These are phyloP conservation scores for Colistium nudipinnis DNA, from an alignment of 2,113 vertebrate genomes.

Conservation along the genomic window DNA sequence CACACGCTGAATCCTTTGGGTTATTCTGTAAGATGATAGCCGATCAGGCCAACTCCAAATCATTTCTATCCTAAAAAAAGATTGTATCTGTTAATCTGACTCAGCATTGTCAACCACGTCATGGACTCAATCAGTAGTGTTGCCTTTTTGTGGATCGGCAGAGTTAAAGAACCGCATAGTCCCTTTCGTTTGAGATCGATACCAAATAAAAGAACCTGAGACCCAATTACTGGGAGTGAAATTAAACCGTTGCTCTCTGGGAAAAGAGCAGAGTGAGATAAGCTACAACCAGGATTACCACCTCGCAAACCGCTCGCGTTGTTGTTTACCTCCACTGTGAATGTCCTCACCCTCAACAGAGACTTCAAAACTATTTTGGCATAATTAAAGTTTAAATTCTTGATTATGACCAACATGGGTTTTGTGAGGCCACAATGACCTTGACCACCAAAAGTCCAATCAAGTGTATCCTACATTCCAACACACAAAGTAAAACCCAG, in stretches of 20 bases:
- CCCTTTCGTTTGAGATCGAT: slow-evolving; percentile 50
- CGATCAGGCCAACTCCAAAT: background rate
- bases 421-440: too few species aligned
- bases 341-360: too few species aligned
- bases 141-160: slow-evolving; percentile 25
- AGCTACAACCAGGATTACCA: background rate
- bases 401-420: background rate
- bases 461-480: background rate
- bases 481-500: too few species aligned
- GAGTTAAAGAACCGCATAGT: slow-evolving; percentile 12
- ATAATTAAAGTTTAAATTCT: background rate
- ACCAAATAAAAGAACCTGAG: slow-evolving; percentile 46
- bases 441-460: background rate
- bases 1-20: too few species aligned
- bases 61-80: background rate
- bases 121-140: slow-evolving; percentile 18
- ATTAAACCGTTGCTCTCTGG: slow-evolving; percentile 26
- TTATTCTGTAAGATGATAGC: too few species aligned
- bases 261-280: slow-evolving; percentile 25
- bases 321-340: background rate
- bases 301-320: background rate
- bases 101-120: slow-evolving; percentile 10
- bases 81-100: background rate
- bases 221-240: slow-evolving; percentile 47
- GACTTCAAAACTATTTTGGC: too few species aligned